A percentile compares a stretch with the other conserved stretches of the same genome.
Evolutionary conservation across 2,797 vertebrate genomes (phyloP).

Genomic region (Denticeps clupeoides): DNA sequence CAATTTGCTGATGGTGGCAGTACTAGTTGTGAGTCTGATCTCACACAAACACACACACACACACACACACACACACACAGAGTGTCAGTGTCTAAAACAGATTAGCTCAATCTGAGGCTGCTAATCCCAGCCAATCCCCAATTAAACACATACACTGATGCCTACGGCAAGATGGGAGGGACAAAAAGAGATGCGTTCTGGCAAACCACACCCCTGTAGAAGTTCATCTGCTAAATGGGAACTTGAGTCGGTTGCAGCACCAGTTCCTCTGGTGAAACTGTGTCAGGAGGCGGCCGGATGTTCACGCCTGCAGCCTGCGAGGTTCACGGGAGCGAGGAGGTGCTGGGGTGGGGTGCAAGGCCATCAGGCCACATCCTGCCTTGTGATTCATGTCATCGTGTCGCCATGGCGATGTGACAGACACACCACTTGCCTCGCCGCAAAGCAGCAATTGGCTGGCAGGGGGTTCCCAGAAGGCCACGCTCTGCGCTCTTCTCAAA

Average conservation of each 20-base stretch:
- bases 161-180: slow-evolving; percentile 12
- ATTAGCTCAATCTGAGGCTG: slow-evolving; percentile 39
- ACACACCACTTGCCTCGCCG: slow-evolving; percentile 18
- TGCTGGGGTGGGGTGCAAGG: slow-evolving; percentile 8
- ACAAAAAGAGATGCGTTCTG: too few relatives aligned
- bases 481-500: slow-evolving; percentile 8
- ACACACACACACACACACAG: slow-evolving; percentile 7
- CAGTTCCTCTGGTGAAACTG: too few relatives aligned
- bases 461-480: slow-evolving; percentile 30
- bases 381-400: slow-evolving; percentile 4
- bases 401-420: slow-evolving; percentile 22
- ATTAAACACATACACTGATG: slow-evolving; percentile 35
- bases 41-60: slow-evolving; percentile 1
- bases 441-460: background rate
- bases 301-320: too few relatives aligned
- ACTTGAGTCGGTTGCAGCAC: too few relatives aligned
- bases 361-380: slow-evolving; percentile 36
- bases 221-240: too few relatives aligned
- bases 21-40: slow-evolving; percentile 11
- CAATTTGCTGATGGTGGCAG: background rate
- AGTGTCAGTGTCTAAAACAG: slow-evolving; percentile 30
- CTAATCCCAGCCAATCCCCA: slow-evolving; percentile 39
- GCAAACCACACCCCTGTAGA: too few relatives aligned
- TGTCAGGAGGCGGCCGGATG: slow-evolving; percentile 27
- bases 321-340: slow-evolving; percentile 1